Percentiles rank a stretch among this genome's conserved stretches.
Conservation (phyloP, 2,888 invertebrate genomes). For the Drosophila mimica region DNA sequence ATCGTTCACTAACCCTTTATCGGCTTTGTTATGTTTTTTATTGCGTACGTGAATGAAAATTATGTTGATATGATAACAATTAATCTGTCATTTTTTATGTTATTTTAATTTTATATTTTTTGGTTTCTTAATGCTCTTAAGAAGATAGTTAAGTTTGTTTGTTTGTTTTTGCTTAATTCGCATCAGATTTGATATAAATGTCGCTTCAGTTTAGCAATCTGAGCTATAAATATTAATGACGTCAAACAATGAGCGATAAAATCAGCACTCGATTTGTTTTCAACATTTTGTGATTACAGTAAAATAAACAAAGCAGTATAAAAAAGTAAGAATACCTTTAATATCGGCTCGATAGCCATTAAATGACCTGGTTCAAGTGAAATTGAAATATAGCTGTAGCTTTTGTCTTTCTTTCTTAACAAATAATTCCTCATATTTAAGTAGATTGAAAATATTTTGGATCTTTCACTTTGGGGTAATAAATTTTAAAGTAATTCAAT, state of each 20-base stretch:
- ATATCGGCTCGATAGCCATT: background rate
- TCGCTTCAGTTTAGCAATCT: slow-evolving; percentile 2
- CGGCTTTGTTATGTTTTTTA: background rate
- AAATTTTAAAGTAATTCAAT: background rate
- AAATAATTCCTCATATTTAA: background rate
- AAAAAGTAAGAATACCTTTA: background rate
- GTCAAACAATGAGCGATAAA: background rate
- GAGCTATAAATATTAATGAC: background rate
- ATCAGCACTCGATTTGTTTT: background rate
- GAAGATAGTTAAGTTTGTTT: background rate
- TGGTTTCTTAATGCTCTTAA: background rate
- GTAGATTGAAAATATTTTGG: background rate
- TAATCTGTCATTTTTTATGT: slow-evolving; percentile 9
- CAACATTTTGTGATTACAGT: background rate
- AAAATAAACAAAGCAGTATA: background rate
- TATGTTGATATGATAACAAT: slow-evolving; percentile 24
- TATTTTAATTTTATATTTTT: background rate
- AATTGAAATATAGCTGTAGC: background rate
- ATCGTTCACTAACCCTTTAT: slow-evolving; percentile 27
- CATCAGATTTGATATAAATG: slow-evolving; percentile 6
- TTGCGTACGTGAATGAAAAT: slow-evolving; percentile 4
- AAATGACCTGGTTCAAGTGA: background rate
- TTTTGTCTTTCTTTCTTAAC: background rate
- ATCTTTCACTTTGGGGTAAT: background rate
- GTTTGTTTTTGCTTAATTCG: background rate